Evolutionary conservation across 37 sponge, comb jelly and placozoan species (phyloP).

Genomic region (Oscarella lobularis): DNA sequence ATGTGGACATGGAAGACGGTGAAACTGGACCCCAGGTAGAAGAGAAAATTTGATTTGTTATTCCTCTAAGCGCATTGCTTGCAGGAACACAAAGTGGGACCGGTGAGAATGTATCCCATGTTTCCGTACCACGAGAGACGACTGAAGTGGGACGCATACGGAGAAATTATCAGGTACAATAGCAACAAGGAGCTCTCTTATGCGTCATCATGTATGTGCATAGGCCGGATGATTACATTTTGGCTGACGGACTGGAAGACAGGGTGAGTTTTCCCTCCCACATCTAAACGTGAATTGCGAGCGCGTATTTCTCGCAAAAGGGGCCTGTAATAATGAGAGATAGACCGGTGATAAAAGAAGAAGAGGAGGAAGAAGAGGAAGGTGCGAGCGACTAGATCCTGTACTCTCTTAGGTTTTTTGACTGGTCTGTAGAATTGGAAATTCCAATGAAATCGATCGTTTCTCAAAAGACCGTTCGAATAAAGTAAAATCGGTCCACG

Average conservation of each 20-base stretch:
- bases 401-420: constrained; percentile 1
- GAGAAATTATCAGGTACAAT: constrained; percentile 71
- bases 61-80: background rate
- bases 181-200: no score
- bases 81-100: background rate
- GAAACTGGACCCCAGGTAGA: no score
- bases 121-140: constrained; percentile 79
- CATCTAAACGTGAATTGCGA: no score
- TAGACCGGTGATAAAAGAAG: no score
- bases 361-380: no score
- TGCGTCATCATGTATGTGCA: no score
- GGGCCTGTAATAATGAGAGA: no score
- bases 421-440: constrained; percentile 7
- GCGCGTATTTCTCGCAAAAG: no score
- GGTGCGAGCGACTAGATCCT: no score
- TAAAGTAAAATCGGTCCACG: constrained; percentile 17
- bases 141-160: constrained; percentile 91
- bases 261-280: no score
- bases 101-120: constrained; percentile 71
- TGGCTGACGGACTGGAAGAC: no score
- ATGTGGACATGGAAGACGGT: constrained; percentile 36
- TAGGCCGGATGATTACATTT: no score
- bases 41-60: background rate
- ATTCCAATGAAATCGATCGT: constrained; percentile 52
- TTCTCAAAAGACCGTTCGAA: constrained; percentile 29